Percentiles rank a stretch among this genome's conserved stretches.
Conservation (phyloP, 2,888 invertebrate genomes). For the Elysia crispata region DNA sequence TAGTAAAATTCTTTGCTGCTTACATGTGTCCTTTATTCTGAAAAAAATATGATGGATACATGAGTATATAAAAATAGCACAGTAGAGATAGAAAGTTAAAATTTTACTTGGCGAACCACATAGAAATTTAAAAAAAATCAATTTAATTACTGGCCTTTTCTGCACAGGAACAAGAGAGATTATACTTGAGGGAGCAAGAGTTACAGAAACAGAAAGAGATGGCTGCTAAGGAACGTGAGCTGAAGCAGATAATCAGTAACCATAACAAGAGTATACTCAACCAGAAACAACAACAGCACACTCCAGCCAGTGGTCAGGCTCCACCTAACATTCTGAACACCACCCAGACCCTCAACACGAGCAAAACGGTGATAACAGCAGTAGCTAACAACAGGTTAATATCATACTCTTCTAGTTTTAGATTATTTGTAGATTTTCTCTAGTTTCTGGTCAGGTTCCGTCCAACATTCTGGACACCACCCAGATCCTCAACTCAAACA, state of each 20-base stretch:
- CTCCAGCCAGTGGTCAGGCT: not conserved
- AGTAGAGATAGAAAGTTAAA: no score
- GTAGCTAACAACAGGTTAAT: not conserved
- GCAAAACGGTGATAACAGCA: not conserved
- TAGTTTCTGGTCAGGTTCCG: no score
- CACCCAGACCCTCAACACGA: constrained; percentile 52
- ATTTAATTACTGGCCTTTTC: no score
- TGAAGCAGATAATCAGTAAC: constrained; percentile 59
- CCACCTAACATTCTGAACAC: not conserved
- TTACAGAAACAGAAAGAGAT: no score
- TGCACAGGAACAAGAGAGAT: constrained; percentile 35
- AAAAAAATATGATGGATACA: no score
- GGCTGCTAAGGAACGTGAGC: no score
- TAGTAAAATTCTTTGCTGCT: no score
- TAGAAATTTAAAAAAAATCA: no score
- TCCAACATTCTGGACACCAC: constrained; percentile 11
- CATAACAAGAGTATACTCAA: constrained; percentile 58
- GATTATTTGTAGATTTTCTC: no score
- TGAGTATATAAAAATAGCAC: no score
- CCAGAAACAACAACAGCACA: constrained; percentile 19
- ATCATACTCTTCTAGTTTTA: not conserved
- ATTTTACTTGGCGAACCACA: no score
- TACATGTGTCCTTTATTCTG: no score
- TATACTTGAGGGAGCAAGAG: not conserved
- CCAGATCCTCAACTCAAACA: constrained; percentile 50